Conservation (phyloP, 2,797 vertebrate species). For the Atherinosoma microstoma region DNA sequence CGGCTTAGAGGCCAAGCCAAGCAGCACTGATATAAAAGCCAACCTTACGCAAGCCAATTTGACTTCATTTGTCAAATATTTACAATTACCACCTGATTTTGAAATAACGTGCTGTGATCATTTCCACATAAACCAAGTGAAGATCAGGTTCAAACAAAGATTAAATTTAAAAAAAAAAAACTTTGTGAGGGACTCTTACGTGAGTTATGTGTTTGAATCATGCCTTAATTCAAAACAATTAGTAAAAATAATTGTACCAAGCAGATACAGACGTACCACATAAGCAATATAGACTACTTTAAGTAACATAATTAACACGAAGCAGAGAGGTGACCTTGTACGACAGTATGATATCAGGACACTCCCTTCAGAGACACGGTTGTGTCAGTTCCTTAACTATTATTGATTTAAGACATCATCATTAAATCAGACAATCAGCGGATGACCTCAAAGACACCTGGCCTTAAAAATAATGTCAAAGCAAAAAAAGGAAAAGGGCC, state of each 20-base stretch:
- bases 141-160: slow-evolving; percentile 23
- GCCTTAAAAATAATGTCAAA: slow-evolving; percentile 25
- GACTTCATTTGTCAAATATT: slow-evolving; percentile 57
- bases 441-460: slow-evolving; percentile 24
- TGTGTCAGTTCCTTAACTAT: slow-evolving; percentile 3
- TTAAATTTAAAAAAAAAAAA: background rate
- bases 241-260: background rate
- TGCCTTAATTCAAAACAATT: too few species aligned
- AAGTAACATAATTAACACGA: slow-evolving; percentile 3
- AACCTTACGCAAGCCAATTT: slow-evolving; percentile 29
- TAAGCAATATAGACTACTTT: background rate
- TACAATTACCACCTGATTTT: slow-evolving; percentile 53
- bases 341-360: background rate
- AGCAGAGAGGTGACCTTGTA: slow-evolving; percentile 5
- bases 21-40: slow-evolving; percentile 46
- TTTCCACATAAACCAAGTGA: slow-evolving; percentile 31
- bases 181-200: background rate
- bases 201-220: background rate
- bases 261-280: background rate
- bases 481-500: slow-evolving; percentile 41
- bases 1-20: slow-evolving; percentile 47
- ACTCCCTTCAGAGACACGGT: slow-evolving; percentile 7
- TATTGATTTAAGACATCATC: slow-evolving; percentile 8
- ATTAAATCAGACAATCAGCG: slow-evolving; percentile 29
- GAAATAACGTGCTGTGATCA: slow-evolving; percentile 34